Conservation (phyloP, 2,888 invertebrate genomes). For the Lycaena phlaeas region DNA sequence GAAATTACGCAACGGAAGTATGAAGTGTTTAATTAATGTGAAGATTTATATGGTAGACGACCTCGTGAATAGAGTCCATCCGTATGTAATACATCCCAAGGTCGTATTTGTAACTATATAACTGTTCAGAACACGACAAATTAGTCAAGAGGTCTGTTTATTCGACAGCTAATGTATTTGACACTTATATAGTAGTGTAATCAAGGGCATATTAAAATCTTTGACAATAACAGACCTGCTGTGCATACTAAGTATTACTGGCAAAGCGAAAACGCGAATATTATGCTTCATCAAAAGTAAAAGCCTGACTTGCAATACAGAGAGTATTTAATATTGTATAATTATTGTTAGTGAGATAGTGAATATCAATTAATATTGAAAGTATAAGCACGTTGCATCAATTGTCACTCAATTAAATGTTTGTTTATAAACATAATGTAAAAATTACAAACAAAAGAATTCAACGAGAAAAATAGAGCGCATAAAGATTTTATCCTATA, state of each 20-base stretch:
- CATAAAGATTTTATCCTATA: constrained; percentile 15
- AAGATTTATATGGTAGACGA: constrained; percentile 3
- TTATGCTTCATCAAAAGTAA: constrained; percentile 1
- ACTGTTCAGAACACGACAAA: background rate
- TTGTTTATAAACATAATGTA: background rate
- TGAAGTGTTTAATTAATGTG: background rate
- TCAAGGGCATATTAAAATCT: too few relatives aligned
- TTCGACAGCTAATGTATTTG: too few relatives aligned
- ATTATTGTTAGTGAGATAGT: background rate
- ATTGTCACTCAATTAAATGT: background rate
- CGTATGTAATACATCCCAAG: background rate
- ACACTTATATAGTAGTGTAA: too few relatives aligned
- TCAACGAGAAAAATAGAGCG: constrained; percentile 38
- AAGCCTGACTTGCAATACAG: background rate
- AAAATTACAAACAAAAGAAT: constrained; percentile 41
- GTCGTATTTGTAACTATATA: constrained; percentile 2
- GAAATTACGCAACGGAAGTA: constrained; percentile 4
- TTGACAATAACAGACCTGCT: too few relatives aligned
- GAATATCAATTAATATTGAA: constrained; percentile 4
- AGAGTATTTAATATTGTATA: background rate
- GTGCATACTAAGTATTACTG: too few relatives aligned
- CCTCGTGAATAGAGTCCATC: constrained; percentile 1
- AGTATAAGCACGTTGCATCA: background rate
- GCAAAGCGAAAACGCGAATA: too few relatives aligned
- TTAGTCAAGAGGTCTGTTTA: too few relatives aligned